phyloP scores from a whole-genome alignment of 2,113 vertebrate genomes.

The Archilochus colubris region DNA sequence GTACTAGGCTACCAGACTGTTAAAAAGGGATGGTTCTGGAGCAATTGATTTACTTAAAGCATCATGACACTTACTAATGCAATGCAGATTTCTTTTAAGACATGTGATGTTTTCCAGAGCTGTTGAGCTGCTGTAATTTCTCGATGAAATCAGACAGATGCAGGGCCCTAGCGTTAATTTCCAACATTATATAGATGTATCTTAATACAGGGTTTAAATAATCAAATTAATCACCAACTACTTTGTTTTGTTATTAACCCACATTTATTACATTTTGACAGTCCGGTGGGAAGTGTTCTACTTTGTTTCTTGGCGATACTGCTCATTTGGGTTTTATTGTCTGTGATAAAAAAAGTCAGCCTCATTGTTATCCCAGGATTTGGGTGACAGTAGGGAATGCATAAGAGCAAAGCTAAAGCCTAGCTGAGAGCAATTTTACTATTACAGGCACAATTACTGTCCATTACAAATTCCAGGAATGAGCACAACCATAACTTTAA shows the following conservation, averaged over 20 bases:
- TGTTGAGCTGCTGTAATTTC: slow-evolving; percentile 6
- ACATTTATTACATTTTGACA: neutral
- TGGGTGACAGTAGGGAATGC: slow-evolving; percentile 37
- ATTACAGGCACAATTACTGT: slow-evolving; percentile 40
- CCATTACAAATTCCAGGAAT: slow-evolving; percentile 66
- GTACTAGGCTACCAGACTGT: neutral
- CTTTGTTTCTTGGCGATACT: neutral
- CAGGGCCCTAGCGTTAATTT: neutral
- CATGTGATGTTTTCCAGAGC: slow-evolving; percentile 17
- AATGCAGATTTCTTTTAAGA: neutral
- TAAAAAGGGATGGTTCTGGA: neutral
- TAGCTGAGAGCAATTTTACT: slow-evolving; percentile 54
- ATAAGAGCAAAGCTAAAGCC: slow-evolving; percentile 35
- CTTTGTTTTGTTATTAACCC: neutral
- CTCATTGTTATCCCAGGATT: slow-evolving; percentile 35
- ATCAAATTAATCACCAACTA: neutral
- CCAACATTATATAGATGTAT: neutral
- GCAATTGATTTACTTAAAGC: neutral
- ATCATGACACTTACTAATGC: neutral
- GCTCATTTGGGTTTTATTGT: slow-evolving; percentile 30
- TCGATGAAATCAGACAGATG: neutral
- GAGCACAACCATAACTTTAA: slow-evolving; percentile 49
- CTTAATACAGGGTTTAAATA: slow-evolving; percentile 8
- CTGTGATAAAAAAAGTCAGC: slow-evolving; percentile 46
- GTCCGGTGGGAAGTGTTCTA: neutral